Conservation (phyloP, 2,113 vertebrate species). For the Myocastor coypus region DNA sequence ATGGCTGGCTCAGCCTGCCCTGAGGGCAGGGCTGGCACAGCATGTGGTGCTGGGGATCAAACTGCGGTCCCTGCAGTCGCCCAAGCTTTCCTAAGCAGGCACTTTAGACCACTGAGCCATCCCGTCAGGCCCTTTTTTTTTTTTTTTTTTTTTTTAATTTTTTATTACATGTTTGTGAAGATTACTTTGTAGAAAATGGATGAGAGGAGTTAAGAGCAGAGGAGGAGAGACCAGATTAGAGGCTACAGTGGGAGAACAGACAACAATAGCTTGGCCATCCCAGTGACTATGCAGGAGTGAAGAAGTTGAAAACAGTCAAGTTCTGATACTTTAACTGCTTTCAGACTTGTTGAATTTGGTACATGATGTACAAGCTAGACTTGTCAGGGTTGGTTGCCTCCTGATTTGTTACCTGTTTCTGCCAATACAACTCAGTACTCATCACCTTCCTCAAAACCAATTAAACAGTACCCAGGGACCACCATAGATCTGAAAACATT, state of each 20-base stretch:
- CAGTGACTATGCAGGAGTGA: not conserved
- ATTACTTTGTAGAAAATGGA: constrained; percentile 1
- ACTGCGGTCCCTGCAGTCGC: too few species aligned
- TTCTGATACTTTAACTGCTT: not conserved
- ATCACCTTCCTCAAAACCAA: not conserved
- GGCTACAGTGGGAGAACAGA: not conserved
- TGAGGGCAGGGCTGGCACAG: too few species aligned
- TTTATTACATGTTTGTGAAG: constrained; percentile 2
- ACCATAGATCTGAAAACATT: constrained; percentile 3
- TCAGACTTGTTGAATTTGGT: not conserved
- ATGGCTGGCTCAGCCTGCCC: too few species aligned
- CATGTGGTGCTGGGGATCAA: too few species aligned
- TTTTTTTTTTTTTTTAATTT: too few species aligned
- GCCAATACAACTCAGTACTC: not conserved
- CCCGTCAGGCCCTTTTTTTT: too few species aligned
- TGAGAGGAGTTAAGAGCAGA: not conserved
- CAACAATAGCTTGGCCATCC: not conserved
- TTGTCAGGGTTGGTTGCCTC: not conserved
- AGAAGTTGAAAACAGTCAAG: not conserved
- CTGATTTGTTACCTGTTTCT: not conserved
- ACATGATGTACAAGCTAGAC: not conserved
- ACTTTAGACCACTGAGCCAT: too few species aligned
- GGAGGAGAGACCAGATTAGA: not conserved
- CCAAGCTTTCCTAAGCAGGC: too few species aligned
- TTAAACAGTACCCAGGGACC: not conserved